Evolutionary conservation across 2,113 vertebrate species (phyloP).

Genomic region (Columbina picui): DNA sequence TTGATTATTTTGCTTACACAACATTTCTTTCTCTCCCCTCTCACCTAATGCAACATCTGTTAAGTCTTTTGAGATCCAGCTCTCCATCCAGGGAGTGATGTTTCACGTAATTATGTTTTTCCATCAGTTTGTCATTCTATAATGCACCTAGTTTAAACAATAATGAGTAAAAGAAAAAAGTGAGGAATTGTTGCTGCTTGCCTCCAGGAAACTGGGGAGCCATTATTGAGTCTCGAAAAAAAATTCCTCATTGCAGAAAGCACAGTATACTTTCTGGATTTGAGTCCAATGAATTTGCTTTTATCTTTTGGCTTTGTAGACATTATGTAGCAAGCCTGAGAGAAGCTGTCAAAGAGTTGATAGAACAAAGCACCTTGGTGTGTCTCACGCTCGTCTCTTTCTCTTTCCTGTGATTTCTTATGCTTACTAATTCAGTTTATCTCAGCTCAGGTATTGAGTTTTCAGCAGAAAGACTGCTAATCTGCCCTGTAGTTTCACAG

Average conservation of each 20-base stretch:
- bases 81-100: background rate
- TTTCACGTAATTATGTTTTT: background rate
- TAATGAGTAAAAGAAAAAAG: background rate
- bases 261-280: background rate
- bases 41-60: background rate
- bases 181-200: background rate
- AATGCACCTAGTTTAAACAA: background rate
- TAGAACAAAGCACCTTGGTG: background rate
- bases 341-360: background rate
- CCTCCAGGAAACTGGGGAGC: background rate
- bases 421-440: background rate
- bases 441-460: background rate
- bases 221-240: background rate
- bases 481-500: background rate
- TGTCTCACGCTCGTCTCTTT: background rate
- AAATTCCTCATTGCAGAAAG: background rate
- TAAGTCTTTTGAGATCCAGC: background rate
- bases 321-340: background rate
- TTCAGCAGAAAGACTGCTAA: background rate
- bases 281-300: background rate
- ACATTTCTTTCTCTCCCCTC: background rate
- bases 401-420: background rate
- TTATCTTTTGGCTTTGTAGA: background rate
- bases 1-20: background rate
- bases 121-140: background rate